A percentile compares a stretch with the other conserved stretches of the same genome.
These are phyloP conservation scores for Cerceris ruficornis DNA, from an alignment of 2,888 invertebrate genomes.

Conservation along the genomic window DNA sequence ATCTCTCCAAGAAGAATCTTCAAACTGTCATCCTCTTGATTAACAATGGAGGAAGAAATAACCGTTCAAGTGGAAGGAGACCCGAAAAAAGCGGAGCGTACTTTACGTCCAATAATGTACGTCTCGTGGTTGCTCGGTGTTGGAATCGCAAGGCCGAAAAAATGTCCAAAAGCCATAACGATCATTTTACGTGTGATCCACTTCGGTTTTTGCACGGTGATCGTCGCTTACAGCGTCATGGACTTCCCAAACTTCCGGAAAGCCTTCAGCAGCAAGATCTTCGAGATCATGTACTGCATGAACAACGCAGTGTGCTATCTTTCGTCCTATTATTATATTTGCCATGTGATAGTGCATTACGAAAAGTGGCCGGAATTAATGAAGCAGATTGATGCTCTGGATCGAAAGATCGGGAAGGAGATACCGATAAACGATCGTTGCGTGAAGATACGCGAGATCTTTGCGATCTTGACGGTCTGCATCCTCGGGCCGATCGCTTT, in stretches of 20 bases:
- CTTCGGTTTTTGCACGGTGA: constrained; percentile 68
- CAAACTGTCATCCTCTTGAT: not conserved
- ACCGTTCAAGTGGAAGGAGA: constrained; percentile 55
- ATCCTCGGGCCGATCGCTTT: constrained; percentile 67
- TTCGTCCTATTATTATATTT: constrained; percentile 72
- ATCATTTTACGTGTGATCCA: constrained; percentile 66
- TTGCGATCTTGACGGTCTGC: constrained; percentile 53
- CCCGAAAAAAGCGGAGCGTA: constrained; percentile 52
- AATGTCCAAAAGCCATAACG: constrained; percentile 59
- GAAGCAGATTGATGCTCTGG: constrained; percentile 59
- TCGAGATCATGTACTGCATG: constrained; percentile 73
- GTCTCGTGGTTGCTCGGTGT: constrained; percentile 71
- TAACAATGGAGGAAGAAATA: constrained; percentile 62
- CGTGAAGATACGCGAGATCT: constrained; percentile 54
- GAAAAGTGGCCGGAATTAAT: constrained; percentile 71
- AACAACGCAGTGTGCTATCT: constrained; percentile 71
- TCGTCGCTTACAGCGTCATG: constrained; percentile 71
- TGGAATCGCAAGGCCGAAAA: constrained; percentile 64
- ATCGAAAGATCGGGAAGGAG: constrained; percentile 61
- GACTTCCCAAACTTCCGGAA: constrained; percentile 71
- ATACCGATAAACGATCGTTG: constrained; percentile 48
- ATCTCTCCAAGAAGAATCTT: not conserved
- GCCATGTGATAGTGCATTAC: constrained; percentile 64
- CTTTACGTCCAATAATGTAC: constrained; percentile 64
- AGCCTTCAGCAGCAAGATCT: constrained; percentile 70